A percentile compares a stretch with the other conserved stretches of the same genome.
phyloP scores from a whole-genome alignment of 2,113 vertebrate species.

The Pristiophorus japonicus region DNA sequence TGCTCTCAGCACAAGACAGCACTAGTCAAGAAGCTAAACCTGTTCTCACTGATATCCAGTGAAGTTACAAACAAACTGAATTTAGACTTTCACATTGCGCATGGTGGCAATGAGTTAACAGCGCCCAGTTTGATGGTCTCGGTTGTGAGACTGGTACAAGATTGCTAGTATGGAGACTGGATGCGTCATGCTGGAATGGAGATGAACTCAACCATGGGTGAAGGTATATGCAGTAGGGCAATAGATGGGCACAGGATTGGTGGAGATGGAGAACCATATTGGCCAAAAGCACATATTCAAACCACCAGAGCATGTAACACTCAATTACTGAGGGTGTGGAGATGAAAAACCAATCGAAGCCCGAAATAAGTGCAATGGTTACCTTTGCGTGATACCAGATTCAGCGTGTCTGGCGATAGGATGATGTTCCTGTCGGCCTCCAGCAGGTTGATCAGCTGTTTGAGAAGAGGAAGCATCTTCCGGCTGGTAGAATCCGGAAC shows the following conservation, averaged over 20 bases:
- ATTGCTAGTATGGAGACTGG: neutral
- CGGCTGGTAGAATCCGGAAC: constrained; percentile 48
- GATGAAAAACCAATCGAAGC: neutral
- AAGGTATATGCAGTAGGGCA: neutral
- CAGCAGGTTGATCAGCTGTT: constrained; percentile 54
- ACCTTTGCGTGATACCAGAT: constrained; percentile 38
- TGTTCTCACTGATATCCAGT: no score
- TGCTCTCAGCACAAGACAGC: no score
- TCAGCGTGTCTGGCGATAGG: neutral
- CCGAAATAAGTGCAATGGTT: neutral
- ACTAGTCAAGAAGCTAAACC: no score
- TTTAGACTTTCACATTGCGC: no score
- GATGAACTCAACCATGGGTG: neutral
- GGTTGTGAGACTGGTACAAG: neutral
- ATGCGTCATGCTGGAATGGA: neutral
- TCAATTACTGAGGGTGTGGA: neutral
- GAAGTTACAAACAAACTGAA: no score
- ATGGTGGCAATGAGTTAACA: no score
- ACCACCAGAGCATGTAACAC: neutral
- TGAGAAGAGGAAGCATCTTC: constrained; percentile 64
- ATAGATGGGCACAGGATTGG: neutral
- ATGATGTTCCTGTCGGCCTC: constrained; percentile 46
- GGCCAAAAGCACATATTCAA: neutral
- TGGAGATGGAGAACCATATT: neutral
- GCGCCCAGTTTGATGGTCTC: no score